Conservation (phyloP, 2,113 vertebrate species). For the Oryzias celebensis region DNA sequence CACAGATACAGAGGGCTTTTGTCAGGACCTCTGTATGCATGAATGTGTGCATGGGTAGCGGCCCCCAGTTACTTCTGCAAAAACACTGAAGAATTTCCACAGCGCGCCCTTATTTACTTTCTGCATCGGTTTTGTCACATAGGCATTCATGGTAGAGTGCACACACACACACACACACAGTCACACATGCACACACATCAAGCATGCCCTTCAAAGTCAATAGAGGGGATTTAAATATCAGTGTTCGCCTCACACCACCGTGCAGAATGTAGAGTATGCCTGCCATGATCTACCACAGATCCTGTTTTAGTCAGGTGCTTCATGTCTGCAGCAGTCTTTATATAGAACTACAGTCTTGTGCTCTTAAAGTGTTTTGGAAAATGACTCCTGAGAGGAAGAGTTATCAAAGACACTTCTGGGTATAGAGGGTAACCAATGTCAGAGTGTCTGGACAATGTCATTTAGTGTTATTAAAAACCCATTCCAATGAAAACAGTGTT, state of each 20-base stretch:
- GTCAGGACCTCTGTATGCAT: conserved; percentile 14
- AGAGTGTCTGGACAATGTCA: too few relatives aligned
- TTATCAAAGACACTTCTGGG: too few relatives aligned
- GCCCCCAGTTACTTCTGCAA: conserved; percentile 21
- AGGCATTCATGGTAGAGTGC: conserved; percentile 17
- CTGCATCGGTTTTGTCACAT: conserved; percentile 41
- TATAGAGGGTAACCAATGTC: too few relatives aligned
- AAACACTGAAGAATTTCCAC: conserved; percentile 55
- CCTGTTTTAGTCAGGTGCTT: conserved; percentile 18
- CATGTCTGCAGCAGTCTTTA: not conserved
- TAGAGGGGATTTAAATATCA: conserved; percentile 38
- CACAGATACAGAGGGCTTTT: conserved; percentile 12
- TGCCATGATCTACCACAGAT: conserved; percentile 28
- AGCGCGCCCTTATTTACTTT: conserved; percentile 47
- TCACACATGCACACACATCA: conserved; percentile 15
- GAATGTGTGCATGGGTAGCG: conserved; percentile 15
- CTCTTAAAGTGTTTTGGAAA: too few relatives aligned
- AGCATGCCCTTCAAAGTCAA: conserved; percentile 39
- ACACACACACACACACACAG: conserved; percentile 22
- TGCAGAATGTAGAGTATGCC: conserved; percentile 41
- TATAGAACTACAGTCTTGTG: not conserved
- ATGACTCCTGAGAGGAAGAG: too few relatives aligned
- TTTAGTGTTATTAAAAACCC: too few relatives aligned
- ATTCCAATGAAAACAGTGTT: too few relatives aligned
- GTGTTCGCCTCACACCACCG: conserved; percentile 20